These are phyloP conservation scores for Alectura lathami DNA, from an alignment of 2,113 vertebrate genomes.

Conservation along the genomic window DNA sequence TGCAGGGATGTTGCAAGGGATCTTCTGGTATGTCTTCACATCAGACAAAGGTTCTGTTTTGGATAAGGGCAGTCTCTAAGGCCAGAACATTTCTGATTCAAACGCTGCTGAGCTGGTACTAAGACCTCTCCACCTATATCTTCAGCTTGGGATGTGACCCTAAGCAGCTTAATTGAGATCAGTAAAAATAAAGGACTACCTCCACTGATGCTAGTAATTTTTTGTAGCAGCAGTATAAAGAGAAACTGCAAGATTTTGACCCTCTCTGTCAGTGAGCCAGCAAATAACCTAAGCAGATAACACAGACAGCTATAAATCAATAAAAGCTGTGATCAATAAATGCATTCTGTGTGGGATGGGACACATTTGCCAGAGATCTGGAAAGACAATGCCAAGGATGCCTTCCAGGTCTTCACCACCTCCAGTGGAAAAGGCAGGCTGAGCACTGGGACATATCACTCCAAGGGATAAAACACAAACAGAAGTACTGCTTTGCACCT, in stretches of 20 bases:
- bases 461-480: background rate
- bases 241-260: background rate
- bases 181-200: background rate
- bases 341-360: background rate
- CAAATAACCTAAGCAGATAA: background rate
- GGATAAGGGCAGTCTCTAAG: background rate
- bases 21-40: background rate
- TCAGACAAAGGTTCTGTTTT: background rate
- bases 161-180: background rate
- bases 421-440: background rate
- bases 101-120: background rate
- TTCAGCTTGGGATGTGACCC: background rate
- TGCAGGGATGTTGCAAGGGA: background rate
- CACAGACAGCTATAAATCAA: conserved; percentile 21
- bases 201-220: background rate
- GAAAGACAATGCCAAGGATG: background rate
- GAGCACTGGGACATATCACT: background rate
- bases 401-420: background rate
- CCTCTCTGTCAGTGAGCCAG: background rate
- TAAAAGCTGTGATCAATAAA: conserved; percentile 19
- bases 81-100: background rate
- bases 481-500: background rate
- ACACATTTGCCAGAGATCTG: background rate
- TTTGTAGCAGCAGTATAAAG: background rate
- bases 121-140: background rate